A percentile compares a stretch with the other conserved stretches of the same genome.
Evolutionary conservation across 2,888 invertebrate species (phyloP).

Genomic region (Rhagium mordax): DNA sequence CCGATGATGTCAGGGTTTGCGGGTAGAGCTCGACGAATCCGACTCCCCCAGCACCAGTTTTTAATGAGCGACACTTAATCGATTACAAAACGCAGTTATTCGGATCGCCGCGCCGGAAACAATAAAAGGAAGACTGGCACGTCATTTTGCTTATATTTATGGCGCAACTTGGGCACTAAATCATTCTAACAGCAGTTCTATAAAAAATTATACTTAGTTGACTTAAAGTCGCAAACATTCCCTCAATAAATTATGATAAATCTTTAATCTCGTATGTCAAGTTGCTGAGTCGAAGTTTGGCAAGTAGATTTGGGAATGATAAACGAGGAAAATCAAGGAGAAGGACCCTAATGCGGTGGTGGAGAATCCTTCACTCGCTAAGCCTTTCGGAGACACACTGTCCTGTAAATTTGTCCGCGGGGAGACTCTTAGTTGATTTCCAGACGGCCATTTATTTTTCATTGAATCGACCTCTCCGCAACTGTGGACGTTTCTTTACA

Average conservation of each 20-base stretch:
- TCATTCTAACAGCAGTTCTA: neutral
- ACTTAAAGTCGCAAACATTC: neutral
- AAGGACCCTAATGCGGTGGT: neutral
- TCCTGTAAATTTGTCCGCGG: conserved; percentile 6
- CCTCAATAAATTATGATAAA: conserved; percentile 19
- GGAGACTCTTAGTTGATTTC: conserved; percentile 8
- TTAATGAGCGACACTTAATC: too few species aligned
- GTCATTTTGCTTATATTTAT: neutral
- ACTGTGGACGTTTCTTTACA: neutral
- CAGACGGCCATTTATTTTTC: conserved; percentile 2
- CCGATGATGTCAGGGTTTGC: too few species aligned
- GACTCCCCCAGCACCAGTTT: too few species aligned
- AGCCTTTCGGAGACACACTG: neutral
- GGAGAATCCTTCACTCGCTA: neutral
- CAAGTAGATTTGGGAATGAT: conserved; percentile 8
- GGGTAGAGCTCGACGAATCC: too few species aligned
- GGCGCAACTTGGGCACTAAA: conserved; percentile 1
- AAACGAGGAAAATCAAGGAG: conserved; percentile 7
- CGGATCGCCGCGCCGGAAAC: too few species aligned
- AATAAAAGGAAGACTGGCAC: too few species aligned
- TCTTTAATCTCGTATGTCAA: conserved; percentile 19
- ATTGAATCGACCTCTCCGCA: neutral
- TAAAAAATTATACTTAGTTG: conserved; percentile 10
- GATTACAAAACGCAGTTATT: too few species aligned
- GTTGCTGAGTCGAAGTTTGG: conserved; percentile 11